These are phyloP conservation scores for Calycopis cecrops DNA, from an alignment of 1,140 invertebrate species.

Conservation along the genomic window DNA sequence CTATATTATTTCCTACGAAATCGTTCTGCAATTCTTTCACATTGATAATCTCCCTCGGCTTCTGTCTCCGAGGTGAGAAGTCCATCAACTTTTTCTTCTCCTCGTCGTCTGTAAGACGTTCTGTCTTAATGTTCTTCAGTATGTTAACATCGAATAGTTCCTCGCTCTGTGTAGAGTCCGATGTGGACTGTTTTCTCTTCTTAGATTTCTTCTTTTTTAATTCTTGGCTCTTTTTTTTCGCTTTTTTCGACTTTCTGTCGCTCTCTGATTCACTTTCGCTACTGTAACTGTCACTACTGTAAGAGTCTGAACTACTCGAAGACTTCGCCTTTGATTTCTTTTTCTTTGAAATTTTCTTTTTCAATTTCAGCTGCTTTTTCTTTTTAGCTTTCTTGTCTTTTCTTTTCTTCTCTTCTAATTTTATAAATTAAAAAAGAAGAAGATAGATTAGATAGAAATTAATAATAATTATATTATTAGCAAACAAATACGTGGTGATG, in stretches of 20 bases:
- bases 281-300: constrained; percentile 32
- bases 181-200: constrained; percentile 38
- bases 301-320: constrained; percentile 38
- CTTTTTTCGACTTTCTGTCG: constrained; percentile 35
- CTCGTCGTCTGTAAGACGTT: constrained; percentile 57
- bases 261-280: constrained; percentile 36
- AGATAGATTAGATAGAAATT: too few species aligned
- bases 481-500: too few species aligned
- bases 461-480: too few species aligned
- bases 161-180: constrained; percentile 43
- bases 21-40: constrained; percentile 63
- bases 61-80: constrained; percentile 54
- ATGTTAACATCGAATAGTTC: constrained; percentile 64
- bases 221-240: constrained; percentile 36
- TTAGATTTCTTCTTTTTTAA: constrained; percentile 33
- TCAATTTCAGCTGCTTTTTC: constrained; percentile 45
- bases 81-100: constrained; percentile 37
- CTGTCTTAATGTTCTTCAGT: constrained; percentile 63
- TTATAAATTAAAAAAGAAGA: neutral
- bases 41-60: constrained; percentile 58
- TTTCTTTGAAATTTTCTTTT: constrained; percentile 49
- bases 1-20: constrained; percentile 50
- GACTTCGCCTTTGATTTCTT: constrained; percentile 39
- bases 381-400: constrained; percentile 49
- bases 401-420: constrained; percentile 35